Percentiles rank a stretch among this genome's conserved stretches.
These are phyloP conservation scores for Lordiphosa stackelbergi DNA, from an alignment of 1,140 invertebrate genomes.

Conservation along the genomic window DNA sequence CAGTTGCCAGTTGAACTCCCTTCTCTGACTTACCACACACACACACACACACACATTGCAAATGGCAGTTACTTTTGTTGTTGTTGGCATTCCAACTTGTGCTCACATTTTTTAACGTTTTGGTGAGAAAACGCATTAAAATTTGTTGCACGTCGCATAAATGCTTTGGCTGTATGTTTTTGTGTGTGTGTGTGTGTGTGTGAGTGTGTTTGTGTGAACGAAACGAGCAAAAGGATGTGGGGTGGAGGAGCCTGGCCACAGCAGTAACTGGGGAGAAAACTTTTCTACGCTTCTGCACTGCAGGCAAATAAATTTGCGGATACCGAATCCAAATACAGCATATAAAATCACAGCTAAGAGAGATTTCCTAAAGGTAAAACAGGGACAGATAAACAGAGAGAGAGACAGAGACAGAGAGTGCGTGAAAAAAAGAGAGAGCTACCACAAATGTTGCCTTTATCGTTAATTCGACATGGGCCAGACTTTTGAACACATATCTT, in stretches of 20 bases:
- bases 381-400: slow-evolving; percentile 4
- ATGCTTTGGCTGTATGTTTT: slow-evolving; percentile 49
- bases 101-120: slow-evolving; percentile 74
- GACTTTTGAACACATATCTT: background rate
- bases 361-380: slow-evolving; percentile 51
- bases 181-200: slow-evolving; percentile 16
- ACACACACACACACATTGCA: slow-evolving; percentile 31
- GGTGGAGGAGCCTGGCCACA: slow-evolving; percentile 13
- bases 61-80: slow-evolving; percentile 59
- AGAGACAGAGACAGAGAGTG: background rate
- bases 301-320: slow-evolving; percentile 73
- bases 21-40: slow-evolving; percentile 20
- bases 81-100: slow-evolving; percentile 67
- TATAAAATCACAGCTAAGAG: slow-evolving; percentile 70
- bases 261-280: slow-evolving; percentile 42
- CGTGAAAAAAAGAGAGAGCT: too few relatives aligned
- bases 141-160: slow-evolving; percentile 75
- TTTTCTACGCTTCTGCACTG: slow-evolving; percentile 64
- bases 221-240: slow-evolving; percentile 1
- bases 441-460: slow-evolving; percentile 16
- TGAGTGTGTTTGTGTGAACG: slow-evolving; percentile 14
- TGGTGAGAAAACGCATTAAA: slow-evolving; percentile 73
- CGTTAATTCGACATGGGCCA: slow-evolving; percentile 43
- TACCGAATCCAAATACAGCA: slow-evolving; percentile 71
- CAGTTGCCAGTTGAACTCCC: slow-evolving; percentile 60